phyloP scores from a whole-genome alignment of 30 jellyfish, hydroid and myxozoan species.

The Aurelia aurita region DNA sequence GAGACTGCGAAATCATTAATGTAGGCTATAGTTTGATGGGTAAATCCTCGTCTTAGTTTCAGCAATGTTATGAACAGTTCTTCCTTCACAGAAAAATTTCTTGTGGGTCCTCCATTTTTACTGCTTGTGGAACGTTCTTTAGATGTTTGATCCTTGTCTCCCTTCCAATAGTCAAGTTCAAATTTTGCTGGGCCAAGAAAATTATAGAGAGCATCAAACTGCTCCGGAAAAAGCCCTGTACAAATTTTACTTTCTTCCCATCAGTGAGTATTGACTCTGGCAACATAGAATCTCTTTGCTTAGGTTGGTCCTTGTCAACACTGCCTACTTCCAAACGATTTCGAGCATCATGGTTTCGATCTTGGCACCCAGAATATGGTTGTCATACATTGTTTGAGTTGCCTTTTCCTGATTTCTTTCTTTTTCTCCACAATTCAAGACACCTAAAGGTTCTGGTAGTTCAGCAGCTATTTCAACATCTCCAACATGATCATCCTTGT shows the following conservation, averaged over 20 bases:
- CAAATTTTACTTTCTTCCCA: slow-evolving; percentile 20
- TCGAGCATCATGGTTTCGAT: slow-evolving; percentile 44
- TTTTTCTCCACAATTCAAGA: not conserved
- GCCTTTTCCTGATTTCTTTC: not conserved
- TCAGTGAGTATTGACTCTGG: slow-evolving; percentile 24
- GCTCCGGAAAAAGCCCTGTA: slow-evolving; percentile 64
- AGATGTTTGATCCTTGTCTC: not conserved
- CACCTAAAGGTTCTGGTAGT: not conserved
- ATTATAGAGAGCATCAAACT: slow-evolving; percentile 67
- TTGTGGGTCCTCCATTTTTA: not conserved
- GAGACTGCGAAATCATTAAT: slow-evolving; percentile 61
- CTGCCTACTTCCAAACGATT: slow-evolving; percentile 10
- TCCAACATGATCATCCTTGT: not conserved
- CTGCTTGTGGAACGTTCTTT: slow-evolving; percentile 23
- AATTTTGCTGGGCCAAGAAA: slow-evolving; percentile 83
- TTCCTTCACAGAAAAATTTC: slow-evolving; percentile 38
- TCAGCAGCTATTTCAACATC: not conserved
- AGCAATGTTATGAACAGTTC: slow-evolving; percentile 66
- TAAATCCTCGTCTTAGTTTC: slow-evolving; percentile 72
- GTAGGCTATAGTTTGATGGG: slow-evolving; percentile 66
- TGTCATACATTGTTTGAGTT: slow-evolving; percentile 23
- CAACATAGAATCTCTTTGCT: slow-evolving; percentile 23
- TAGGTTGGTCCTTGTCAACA: not conserved
- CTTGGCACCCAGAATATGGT: slow-evolving; percentile 29
- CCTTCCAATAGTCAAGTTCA: slow-evolving; percentile 47